phyloP scores from a whole-genome alignment of 2,888 invertebrate species.

The Uropetala carovei region DNA sequence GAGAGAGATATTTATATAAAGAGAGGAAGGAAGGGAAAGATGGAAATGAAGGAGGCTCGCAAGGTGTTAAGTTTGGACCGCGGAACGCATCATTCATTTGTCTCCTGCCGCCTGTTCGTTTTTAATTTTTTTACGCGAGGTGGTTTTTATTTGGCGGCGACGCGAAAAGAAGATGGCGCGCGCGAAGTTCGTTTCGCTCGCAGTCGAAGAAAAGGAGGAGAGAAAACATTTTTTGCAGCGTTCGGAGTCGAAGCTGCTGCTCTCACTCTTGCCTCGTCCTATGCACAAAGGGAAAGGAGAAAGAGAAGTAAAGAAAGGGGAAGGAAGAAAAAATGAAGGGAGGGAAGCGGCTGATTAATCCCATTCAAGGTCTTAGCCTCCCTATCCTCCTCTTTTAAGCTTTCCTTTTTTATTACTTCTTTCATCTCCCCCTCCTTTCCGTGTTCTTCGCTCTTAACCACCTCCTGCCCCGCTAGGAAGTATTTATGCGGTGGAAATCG shows the following conservation, averaged over 20 bases:
- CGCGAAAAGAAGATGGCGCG: neutral
- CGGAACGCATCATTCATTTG: conserved; percentile 9
- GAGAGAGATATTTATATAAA: conserved; percentile 7
- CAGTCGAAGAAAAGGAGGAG: neutral
- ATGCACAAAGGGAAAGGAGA: neutral
- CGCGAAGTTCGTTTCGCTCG: neutral
- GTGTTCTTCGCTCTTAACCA: neutral
- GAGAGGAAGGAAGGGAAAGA: neutral
- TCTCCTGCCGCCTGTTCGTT: neutral
- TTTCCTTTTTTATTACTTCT: neutral
- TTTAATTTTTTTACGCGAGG: neutral
- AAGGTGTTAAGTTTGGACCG: conserved; percentile 12
- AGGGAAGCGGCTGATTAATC: conserved; percentile 16
- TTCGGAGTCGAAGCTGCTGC: too few relatives aligned
- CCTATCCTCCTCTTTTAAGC: neutral
- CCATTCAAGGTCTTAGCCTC: conserved; percentile 13
- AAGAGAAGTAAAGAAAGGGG: neutral
- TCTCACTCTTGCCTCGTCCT: too few relatives aligned
- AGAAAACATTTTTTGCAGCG: too few relatives aligned
- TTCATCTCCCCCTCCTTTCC: neutral
- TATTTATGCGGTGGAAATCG: conserved; percentile 10
- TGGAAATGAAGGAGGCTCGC: neutral
- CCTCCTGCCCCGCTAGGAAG: neutral
- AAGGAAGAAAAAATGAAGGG: neutral
- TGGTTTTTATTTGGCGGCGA: neutral